phyloP scores from a whole-genome alignment of 2,797 vertebrate species.

The Micromesistius poutassou region DNA sequence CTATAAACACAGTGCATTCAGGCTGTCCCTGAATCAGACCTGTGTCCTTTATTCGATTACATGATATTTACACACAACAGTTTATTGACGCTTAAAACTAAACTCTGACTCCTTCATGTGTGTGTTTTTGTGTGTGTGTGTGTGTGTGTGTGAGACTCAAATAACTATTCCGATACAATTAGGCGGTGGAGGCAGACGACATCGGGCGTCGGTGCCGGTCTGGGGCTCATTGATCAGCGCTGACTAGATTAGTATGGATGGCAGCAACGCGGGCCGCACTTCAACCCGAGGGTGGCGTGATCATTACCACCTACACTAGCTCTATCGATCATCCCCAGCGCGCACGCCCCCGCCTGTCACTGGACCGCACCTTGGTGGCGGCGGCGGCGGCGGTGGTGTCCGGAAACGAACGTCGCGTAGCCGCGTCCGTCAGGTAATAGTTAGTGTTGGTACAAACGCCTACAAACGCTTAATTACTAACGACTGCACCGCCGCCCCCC shows the following conservation, averaged over 20 bases:
- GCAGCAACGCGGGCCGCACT: constrained; percentile 49
- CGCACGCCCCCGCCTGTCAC: constrained; percentile 23
- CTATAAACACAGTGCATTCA: constrained; percentile 24
- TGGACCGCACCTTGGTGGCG: constrained; percentile 14
- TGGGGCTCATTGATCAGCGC: constrained; percentile 46
- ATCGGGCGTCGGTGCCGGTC: neutral
- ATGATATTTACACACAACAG: neutral
- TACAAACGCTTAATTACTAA: neutral
- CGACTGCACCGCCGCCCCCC: neutral
- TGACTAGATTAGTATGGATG: constrained; percentile 55
- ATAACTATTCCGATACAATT: neutral
- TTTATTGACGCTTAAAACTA: neutral
- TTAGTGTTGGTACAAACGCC: neutral
- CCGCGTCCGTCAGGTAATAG: constrained; percentile 11
- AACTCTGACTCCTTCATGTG: neutral
- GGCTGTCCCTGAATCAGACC: neutral
- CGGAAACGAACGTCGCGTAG: constrained; percentile 17
- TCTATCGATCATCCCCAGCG: constrained; percentile 40
- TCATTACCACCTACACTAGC: constrained; percentile 55
- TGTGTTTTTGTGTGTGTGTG: neutral
- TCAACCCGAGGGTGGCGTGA: constrained; percentile 39
- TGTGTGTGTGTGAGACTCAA: neutral
- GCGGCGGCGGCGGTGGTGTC: too few relatives aligned
- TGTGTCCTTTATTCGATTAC: neutral
- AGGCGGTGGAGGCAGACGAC: neutral